These are phyloP conservation scores for Drosophila prosaltans DNA, from an alignment of 1,140 invertebrate genomes.

Conservation along the genomic window DNA sequence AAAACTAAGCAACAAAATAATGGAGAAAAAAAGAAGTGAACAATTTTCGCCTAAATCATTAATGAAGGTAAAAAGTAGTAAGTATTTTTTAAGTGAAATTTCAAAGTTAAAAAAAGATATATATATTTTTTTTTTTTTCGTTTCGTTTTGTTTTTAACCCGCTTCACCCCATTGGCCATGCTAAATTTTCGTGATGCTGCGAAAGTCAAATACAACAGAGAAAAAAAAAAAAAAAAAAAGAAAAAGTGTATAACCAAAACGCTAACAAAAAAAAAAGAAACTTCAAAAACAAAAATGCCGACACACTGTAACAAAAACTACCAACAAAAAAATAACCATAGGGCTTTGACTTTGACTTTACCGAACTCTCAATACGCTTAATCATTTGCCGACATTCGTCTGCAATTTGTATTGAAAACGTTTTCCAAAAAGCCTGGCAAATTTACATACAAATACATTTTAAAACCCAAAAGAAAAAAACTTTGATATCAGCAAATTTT, in stretches of 20 bases:
- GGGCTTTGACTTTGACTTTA: too few relatives aligned
- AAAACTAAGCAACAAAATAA: background rate
- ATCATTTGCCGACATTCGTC: too few relatives aligned
- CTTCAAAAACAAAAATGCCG: slow-evolving; percentile 68
- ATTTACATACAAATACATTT: too few relatives aligned
- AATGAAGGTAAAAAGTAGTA: slow-evolving; percentile 33
- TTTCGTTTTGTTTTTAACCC: slow-evolving; percentile 16
- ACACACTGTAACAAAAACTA: slow-evolving; percentile 29
- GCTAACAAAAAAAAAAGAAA: slow-evolving; percentile 25
- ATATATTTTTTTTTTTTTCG: background rate
- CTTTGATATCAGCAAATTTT: too few relatives aligned
- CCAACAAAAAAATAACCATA: background rate
- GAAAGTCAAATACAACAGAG: slow-evolving; percentile 63
- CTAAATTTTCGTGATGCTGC: slow-evolving; percentile 73
- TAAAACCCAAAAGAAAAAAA: too few relatives aligned
- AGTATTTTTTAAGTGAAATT: slow-evolving; percentile 49
- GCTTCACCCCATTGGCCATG: slow-evolving; percentile 66
- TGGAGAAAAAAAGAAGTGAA: background rate
- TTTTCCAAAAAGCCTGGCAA: too few relatives aligned
- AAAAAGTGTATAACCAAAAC: slow-evolving; percentile 10
- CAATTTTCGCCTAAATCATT: slow-evolving; percentile 27
- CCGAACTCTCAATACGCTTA: too few relatives aligned
- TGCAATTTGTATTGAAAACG: too few relatives aligned
- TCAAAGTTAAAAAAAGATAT: slow-evolving; percentile 51
- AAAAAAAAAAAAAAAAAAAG: slow-evolving; percentile 13